Conservation (phyloP, 1,140 invertebrate genomes). For the Elymnias hypermnestra region DNA sequence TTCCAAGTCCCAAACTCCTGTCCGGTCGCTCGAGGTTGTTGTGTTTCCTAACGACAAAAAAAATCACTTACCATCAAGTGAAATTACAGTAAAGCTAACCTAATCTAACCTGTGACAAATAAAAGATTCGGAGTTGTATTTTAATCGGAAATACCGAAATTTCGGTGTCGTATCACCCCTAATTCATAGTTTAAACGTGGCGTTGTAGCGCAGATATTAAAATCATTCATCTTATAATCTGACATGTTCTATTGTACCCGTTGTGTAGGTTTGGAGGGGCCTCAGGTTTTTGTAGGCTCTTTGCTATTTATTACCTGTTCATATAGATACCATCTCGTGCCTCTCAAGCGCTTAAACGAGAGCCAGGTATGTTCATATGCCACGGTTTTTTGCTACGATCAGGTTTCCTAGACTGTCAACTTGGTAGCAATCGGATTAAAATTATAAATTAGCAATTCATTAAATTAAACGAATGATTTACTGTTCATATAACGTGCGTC, state of each 20-base stretch:
- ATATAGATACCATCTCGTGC: constrained; percentile 27
- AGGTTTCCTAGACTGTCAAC: constrained; percentile 28
- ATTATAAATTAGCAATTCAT: constrained; percentile 20
- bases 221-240: constrained; percentile 69
- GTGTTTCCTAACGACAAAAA: too few species aligned
- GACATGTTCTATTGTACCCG: constrained; percentile 60
- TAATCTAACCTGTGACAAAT: too few species aligned
- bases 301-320: constrained; percentile 35
- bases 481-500: constrained; percentile 6
- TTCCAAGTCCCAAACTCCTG: too few species aligned
- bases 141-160: too few species aligned
- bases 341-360: constrained; percentile 20
- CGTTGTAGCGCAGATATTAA: constrained; percentile 34
- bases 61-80: too few species aligned
- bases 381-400: constrained; percentile 19
- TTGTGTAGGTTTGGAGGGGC: constrained; percentile 36
- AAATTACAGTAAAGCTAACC: too few species aligned
- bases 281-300: constrained; percentile 30
- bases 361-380: constrained; percentile 20
- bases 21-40: too few species aligned
- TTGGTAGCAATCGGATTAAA: constrained; percentile 24
- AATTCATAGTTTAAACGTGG: neutral
- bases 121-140: too few species aligned
- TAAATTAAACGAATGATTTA: constrained; percentile 18
- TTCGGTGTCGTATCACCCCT: too few species aligned